A percentile compares a stretch with the other conserved stretches of the same genome.
phyloP scores from a whole-genome alignment of 2,797 vertebrate genomes.

The Pantherophis alleghaniensis region DNA sequence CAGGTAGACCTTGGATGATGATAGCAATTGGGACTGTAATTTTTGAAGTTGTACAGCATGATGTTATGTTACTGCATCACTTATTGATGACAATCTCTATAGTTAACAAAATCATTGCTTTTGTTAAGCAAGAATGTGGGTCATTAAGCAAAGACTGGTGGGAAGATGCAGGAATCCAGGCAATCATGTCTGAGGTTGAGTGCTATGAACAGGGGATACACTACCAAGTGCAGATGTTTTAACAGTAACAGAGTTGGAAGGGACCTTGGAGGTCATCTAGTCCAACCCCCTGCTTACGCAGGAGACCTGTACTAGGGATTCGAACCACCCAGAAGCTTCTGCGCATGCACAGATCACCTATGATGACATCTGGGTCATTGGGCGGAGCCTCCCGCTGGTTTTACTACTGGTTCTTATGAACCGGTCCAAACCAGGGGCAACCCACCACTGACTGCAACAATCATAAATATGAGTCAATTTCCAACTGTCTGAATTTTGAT shows the following conservation, averaged over 20 bases:
- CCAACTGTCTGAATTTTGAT: background rate
- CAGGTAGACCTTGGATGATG: background rate
- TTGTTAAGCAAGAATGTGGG: background rate
- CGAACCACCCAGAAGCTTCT: too few relatives aligned
- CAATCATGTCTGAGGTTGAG: background rate
- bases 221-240: background rate
- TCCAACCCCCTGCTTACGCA: too few relatives aligned
- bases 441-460: background rate
- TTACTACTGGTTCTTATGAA: too few relatives aligned
- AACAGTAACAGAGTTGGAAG: too few relatives aligned
- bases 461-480: background rate
- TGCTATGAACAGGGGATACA: background rate
- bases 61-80: background rate
- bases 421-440: too few relatives aligned
- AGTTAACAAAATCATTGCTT: background rate
- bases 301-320: too few relatives aligned
- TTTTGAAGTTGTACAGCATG: background rate
- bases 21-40: background rate
- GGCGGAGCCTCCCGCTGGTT: too few relatives aligned
- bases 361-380: too few relatives aligned
- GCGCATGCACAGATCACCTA: too few relatives aligned
- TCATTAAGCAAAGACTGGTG: background rate
- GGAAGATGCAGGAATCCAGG: background rate
- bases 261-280: too few relatives aligned
- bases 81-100: background rate